Base-by-base conservation (phyloP, 1,140 invertebrate genomes). In the Papilio machaon region DNA sequence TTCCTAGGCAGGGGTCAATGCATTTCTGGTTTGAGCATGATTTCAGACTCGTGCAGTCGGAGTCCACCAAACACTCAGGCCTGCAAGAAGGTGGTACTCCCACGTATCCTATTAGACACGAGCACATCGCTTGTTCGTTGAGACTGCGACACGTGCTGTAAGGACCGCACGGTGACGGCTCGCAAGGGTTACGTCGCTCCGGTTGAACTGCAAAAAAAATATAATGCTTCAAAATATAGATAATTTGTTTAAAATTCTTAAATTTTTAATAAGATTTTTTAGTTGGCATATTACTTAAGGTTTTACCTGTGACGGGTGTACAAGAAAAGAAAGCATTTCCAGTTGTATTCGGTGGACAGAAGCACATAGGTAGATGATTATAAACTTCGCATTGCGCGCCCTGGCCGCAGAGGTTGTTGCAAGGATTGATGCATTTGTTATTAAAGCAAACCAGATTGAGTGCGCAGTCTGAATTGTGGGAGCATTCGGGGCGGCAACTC, bases 1-100 rank as follows among this genome's bases (percentile, higher is more conserved):
- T 97, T 80, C 97, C 96, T 7, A 94, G 87, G 85, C 98, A 98
- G 2, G 97, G 97, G 87, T 98, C 96, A 30, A 97, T 94, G 89
- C 98, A 99, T 91, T 98, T 96, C 74, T 97, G 95, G 84, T 98
- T 98, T 35, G 98, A 96, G 86, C 98, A 99, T 10, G 98, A 97
- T 91, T 98, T 95, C 35, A 96, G 95, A 19, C 96, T 95, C 8
- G 97, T 95, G 90, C 98, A 99, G 77, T 98, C 98, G 10, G 96
- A 96, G 90, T 97, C 97, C 2, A 96, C 92, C 43, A 96, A 90
- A 88, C 97, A 97, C 92, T 97, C 96, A 7, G 97, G 96, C 88
- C 96, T 93, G 89, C 97, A 98, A 78, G 96, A 95, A n/a, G 96
- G 94, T 60, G 97, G 97, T 89, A 97, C 96, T 46, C 97, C 97